phyloP scores from a whole-genome alignment of 2,888 invertebrate genomes.

The Agrochola lychnidis region DNA sequence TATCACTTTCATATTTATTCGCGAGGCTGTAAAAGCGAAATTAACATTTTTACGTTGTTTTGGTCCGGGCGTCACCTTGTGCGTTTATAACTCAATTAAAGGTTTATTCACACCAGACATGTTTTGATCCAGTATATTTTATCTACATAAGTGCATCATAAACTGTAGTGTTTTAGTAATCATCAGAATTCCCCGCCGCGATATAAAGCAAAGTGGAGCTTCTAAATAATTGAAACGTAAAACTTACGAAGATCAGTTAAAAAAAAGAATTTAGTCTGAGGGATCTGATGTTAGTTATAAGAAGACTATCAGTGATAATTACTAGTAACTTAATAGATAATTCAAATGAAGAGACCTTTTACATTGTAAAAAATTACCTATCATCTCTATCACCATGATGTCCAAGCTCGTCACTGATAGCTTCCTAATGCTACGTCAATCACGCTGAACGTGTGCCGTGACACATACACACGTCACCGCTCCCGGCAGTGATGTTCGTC shows the following conservation, averaged over 20 bases:
- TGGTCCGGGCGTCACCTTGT: constrained; percentile 35
- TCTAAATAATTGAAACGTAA: constrained; percentile 30
- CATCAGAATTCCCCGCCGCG: constrained; percentile 9
- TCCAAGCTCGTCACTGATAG: not conserved
- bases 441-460: constrained; percentile 1
- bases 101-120: constrained; percentile 42
- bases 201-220: constrained; percentile 26
- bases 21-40: constrained; percentile 54
- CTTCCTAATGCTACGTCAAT: constrained; percentile 4
- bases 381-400: not conserved
- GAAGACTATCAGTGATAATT: not conserved
- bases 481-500: not conserved
- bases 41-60: constrained; percentile 59
- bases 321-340: not conserved
- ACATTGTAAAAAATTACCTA: not conserved
- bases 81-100: constrained; percentile 58
- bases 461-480: constrained; percentile 9
- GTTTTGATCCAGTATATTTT: constrained; percentile 34
- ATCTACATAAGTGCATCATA: constrained; percentile 44
- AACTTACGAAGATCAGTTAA: not conserved
- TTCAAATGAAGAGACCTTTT: not conserved
- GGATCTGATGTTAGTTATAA: not conserved
- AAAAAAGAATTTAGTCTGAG: not conserved
- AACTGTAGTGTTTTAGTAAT: constrained; percentile 30
- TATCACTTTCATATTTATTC: constrained; percentile 56